These are phyloP conservation scores for Seriola dumerili DNA, from an alignment of 2,113 vertebrate species.

Conservation along the genomic window DNA sequence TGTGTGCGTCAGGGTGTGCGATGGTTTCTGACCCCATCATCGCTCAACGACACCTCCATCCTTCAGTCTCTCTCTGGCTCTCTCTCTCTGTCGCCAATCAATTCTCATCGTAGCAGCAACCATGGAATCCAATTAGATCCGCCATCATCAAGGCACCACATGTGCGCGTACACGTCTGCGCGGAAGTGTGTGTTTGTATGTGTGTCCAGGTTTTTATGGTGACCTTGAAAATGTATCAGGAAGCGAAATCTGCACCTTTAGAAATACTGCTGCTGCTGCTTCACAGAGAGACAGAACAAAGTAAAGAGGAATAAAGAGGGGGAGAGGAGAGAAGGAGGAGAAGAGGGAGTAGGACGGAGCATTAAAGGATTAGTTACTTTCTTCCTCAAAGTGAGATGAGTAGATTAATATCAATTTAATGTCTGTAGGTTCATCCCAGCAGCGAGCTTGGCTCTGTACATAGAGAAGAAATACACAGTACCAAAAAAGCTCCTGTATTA, in stretches of 20 bases:
- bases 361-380: not conserved
- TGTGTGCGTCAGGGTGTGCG: not conserved
- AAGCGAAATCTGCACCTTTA: constrained; percentile 1
- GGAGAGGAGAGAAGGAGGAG: not conserved
- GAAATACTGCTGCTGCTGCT: not conserved
- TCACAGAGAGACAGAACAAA: not conserved
- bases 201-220: constrained; percentile 7
- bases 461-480: no score
- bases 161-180: constrained; percentile 1
- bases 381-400: not conserved
- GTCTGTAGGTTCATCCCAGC: no score
- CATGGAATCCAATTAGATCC: constrained; percentile 63
- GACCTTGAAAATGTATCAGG: constrained; percentile 57
- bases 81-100: constrained; percentile 57
- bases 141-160: constrained; percentile 20
- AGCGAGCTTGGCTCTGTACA: no score
- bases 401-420: not conserved
- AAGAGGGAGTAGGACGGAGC: no score
- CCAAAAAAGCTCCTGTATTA: no score
- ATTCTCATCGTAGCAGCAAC: constrained; percentile 47
- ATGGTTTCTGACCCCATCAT: constrained; percentile 49
- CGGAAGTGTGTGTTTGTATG: not conserved
- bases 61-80: constrained; percentile 29
- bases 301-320: not conserved
- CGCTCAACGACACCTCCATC: constrained; percentile 42